A percentile compares a stretch with the other conserved stretches of the same genome.
Evolutionary conservation across 2,797 vertebrate genomes (phyloP).

Genomic region (Myiothlypis coronata): DNA sequence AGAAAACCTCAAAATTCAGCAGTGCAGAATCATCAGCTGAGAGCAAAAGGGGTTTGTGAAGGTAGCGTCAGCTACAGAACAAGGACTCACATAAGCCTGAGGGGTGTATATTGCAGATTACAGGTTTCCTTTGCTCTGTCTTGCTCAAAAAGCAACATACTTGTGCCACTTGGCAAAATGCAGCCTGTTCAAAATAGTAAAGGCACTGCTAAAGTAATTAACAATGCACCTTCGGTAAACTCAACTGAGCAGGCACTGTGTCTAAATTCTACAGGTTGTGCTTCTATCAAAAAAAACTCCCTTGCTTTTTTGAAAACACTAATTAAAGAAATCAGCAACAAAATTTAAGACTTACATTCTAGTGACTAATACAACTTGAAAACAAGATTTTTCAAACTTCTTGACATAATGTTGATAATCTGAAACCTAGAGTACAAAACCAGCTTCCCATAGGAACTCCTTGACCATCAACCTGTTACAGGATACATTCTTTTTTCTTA

Average conservation of each 20-base stretch:
- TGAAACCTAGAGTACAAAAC: not conserved
- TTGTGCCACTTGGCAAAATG: not conserved
- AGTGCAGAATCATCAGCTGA: not conserved
- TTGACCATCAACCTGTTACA: not conserved
- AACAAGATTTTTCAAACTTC: not conserved
- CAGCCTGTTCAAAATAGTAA: not conserved
- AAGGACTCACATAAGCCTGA: not conserved
- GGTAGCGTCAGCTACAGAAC: not conserved
- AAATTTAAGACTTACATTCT: not conserved
- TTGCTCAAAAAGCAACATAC: not conserved
- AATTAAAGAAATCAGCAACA: not conserved
- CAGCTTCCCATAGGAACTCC: not conserved
- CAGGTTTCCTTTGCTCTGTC: not conserved
- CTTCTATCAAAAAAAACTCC: not conserved
- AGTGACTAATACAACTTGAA: not conserved
- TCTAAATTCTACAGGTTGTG: not conserved
- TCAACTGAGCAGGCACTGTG: not conserved
- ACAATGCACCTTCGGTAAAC: not conserved
- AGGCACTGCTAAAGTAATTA: not conserved
- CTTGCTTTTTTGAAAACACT: not conserved
- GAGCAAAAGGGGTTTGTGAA: not conserved
- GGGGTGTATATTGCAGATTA: not conserved
- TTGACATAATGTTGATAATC: not conserved
- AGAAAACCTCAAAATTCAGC: not conserved
- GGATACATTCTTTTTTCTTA: not conserved